phyloP scores from a whole-genome alignment of 2,797 vertebrate species.

The Neosalanx taihuensis region DNA sequence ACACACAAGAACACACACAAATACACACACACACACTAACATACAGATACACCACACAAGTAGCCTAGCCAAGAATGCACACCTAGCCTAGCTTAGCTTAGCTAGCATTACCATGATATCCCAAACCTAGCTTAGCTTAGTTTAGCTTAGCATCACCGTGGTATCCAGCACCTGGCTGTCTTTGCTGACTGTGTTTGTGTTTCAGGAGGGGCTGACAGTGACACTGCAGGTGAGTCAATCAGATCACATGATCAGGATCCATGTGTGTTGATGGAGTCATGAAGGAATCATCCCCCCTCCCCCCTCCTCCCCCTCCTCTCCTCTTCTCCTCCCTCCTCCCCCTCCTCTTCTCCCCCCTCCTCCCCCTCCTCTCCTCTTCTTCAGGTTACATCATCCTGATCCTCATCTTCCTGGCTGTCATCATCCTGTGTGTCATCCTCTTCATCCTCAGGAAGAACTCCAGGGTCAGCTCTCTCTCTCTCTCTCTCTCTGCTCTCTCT shows the following conservation, averaged over 20 bases:
- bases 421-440: background rate
- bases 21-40: background rate
- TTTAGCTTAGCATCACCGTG: too few species aligned
- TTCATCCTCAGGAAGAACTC: constrained; percentile 5
- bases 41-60: background rate
- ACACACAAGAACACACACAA: background rate
- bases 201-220: background rate
- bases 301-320: too few species aligned
- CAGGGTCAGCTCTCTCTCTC: background rate
- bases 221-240: background rate
- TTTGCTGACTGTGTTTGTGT: background rate
- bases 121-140: too few species aligned
- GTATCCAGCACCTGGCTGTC: too few species aligned
- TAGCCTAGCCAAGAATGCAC: too few species aligned
- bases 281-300: background rate
- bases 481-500: too few species aligned
- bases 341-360: background rate
- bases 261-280: too few species aligned
- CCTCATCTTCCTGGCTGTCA: background rate
- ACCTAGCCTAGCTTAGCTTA: too few species aligned
- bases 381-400: constrained; percentile 8
- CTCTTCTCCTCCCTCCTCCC: too few species aligned
- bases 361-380: background rate
- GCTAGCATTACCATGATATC: too few species aligned
- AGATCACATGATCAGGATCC: background rate